Evolutionary conservation across 1,140 invertebrate genomes (phyloP).

Genomic region (Heliconius melpomene): DNA sequence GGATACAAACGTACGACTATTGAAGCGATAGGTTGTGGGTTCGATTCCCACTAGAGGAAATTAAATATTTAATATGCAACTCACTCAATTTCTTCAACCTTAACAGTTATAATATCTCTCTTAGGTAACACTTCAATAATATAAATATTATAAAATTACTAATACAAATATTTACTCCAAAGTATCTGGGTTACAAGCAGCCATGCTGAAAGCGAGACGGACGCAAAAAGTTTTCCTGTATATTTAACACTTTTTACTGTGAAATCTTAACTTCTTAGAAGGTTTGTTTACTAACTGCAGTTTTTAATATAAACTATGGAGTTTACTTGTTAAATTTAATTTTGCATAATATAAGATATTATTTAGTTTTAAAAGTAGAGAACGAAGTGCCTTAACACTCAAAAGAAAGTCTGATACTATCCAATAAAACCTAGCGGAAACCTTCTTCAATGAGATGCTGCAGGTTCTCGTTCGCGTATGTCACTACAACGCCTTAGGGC

Average conservation of each 20-base stretch:
- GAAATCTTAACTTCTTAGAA: constrained; percentile 1
- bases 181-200: constrained; percentile 3
- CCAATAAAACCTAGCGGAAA: no score
- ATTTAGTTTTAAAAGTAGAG: not conserved
- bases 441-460: no score
- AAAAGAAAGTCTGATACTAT: no score
- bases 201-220: constrained; percentile 10
- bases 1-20: no score
- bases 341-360: not conserved
- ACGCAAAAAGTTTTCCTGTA: constrained; percentile 11
- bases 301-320: not conserved
- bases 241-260: constrained; percentile 13
- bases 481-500: no score
- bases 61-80: no score
- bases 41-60: no score
- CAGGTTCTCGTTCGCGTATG: no score
- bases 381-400: not conserved
- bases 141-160: constrained; percentile 13
- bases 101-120: not conserved
- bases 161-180: constrained; percentile 10
- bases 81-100: no score
- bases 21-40: no score
- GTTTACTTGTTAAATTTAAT: not conserved
- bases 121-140: not conserved
- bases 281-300: constrained; percentile 8